Conservation (phyloP, 2,888 invertebrate genomes). For the Trissonchulus latispiculum region DNA sequence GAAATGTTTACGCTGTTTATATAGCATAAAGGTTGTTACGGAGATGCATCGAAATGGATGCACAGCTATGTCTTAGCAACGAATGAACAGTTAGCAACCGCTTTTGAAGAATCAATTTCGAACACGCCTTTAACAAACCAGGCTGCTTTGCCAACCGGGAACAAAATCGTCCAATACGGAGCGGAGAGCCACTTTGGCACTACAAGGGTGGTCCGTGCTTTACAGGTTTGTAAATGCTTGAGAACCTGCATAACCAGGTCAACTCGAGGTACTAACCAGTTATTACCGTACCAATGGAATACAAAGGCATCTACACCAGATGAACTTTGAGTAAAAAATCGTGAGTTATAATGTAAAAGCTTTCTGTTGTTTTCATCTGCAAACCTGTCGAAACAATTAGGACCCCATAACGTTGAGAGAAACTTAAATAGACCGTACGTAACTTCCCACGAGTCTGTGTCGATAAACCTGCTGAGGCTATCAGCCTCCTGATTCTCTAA, state of each 20-base stretch:
- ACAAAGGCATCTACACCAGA: conserved; percentile 1
- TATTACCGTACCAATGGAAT: neutral
- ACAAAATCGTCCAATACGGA: neutral
- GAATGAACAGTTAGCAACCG: neutral
- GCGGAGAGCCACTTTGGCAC: neutral
- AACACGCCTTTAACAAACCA: neutral
- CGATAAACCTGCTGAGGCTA: neutral
- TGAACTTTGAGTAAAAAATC: neutral
- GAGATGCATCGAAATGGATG: neutral
- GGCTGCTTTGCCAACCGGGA: neutral
- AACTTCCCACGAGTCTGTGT: neutral
- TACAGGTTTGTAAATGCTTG: neutral
- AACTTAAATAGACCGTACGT: neutral
- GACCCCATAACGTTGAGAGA: neutral
- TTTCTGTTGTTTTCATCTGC: neutral
- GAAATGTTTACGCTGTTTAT: too few species aligned
- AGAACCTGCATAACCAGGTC: neutral
- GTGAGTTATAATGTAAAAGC: neutral
- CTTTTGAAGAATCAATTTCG: neutral
- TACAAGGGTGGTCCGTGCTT: neutral
- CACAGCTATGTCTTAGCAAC: neutral
- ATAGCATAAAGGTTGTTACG: too few species aligned
- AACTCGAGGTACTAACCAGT: neutral
- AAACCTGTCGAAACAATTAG: neutral
- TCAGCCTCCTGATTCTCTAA: neutral